These are phyloP conservation scores for Scrobipalpa atriplicella DNA, from an alignment of 2,888 invertebrate genomes.

Conservation along the genomic window DNA sequence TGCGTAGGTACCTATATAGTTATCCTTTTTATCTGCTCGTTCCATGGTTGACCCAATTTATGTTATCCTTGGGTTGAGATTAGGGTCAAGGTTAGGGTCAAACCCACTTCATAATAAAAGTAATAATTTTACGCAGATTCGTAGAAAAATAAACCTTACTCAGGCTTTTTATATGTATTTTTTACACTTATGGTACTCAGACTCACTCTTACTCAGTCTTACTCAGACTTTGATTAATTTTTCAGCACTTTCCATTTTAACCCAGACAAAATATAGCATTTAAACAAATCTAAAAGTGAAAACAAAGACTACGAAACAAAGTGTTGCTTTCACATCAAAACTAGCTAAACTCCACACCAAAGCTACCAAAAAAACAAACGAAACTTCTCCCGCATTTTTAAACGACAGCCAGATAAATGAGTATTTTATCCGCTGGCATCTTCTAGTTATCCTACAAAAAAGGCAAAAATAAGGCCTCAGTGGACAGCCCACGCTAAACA, in stretches of 20 bases:
- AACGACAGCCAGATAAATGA: slow-evolving; percentile 54
- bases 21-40: background rate
- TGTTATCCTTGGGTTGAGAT: background rate
- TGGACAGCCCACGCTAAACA: slow-evolving; percentile 9
- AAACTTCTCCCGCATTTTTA: slow-evolving; percentile 24
- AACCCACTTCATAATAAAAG: background rate
- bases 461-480: background rate
- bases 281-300: too few relatives aligned
- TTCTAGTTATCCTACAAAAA: slow-evolving; percentile 43
- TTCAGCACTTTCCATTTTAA: too few relatives aligned
- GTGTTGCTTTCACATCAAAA: background rate
- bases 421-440: slow-evolving; percentile 49
- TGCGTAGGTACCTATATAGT: too few relatives aligned
- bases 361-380: background rate
- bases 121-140: background rate
- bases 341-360: background rate
- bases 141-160: too few relatives aligned
- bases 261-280: too few relatives aligned
- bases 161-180: too few relatives aligned
- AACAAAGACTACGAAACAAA: too few relatives aligned
- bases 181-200: too few relatives aligned
- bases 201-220: too few relatives aligned
- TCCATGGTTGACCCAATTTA: background rate
- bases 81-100: background rate
- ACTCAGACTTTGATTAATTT: too few relatives aligned